phyloP scores from a whole-genome alignment of 2,113 vertebrate species.

The Oostethus manadensis region DNA sequence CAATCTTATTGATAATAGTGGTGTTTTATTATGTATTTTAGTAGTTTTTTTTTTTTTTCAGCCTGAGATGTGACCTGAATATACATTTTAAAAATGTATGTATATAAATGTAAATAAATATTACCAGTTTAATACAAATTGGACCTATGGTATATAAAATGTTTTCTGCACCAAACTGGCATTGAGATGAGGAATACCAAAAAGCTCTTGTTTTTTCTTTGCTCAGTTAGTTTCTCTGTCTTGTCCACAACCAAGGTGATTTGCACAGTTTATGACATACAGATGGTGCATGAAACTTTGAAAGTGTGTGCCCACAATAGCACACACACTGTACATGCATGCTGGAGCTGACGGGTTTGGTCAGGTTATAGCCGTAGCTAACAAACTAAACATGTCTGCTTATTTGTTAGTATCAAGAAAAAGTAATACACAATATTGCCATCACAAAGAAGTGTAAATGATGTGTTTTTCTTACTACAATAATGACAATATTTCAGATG shows the following conservation, averaged over 20 bases:
- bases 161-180: no score
- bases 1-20: no score
- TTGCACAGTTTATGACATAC: conserved; percentile 39
- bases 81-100: no score
- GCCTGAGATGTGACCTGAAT: no score
- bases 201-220: conserved; percentile 23
- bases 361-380: background rate
- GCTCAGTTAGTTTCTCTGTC: conserved; percentile 48
- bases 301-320: conserved; percentile 40
- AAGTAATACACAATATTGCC: background rate
- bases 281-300: conserved; percentile 44
- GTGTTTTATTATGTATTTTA: no score
- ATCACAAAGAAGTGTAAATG: background rate
- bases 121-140: background rate
- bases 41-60: no score
- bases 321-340: conserved; percentile 32
- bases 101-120: no score
- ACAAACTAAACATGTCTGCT: background rate
- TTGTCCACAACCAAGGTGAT: conserved; percentile 25
- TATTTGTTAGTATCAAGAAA: background rate
- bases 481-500: background rate
- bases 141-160: no score
- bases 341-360: background rate
- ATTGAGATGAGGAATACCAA: conserved; percentile 35
- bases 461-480: background rate